Evolutionary conservation across 2,888 invertebrate genomes (phyloP), one percentile per base, ranked within the genome.

Genomic region (Choreutis nemorana): DNA sequence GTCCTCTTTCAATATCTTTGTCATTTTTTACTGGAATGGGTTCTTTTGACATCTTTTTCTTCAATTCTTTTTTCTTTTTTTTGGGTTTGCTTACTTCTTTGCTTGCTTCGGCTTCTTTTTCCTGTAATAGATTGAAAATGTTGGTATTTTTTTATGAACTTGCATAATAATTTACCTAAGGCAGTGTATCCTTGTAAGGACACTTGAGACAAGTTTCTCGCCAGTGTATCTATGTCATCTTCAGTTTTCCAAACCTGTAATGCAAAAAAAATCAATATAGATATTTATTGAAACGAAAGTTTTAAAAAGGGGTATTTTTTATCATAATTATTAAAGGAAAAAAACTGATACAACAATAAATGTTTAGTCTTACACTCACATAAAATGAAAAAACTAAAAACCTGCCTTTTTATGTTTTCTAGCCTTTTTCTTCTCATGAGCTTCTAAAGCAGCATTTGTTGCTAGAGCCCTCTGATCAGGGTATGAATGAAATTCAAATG

Each of bases 401-500:
- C 36, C 38, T 39, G 47, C 50, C 47, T 46, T 59, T 57, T 68
- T 75, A 35, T 71, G 61, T 52, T 75, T 71, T 41, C 53, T 64
- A 32, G 66, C 65, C 44, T 66, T 70, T 34, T 53, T 62, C 38
- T 57, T 67, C 34, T 63, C 55, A 37, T 68, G 61, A 9, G 57
- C 62, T 20, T 50, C 39, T 16, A 63, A 41, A 2, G 55, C 46
- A 30, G 52, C 42, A 35, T 57, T 62, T n/a, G 47, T 39, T 14
- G 32, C 35, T 23, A 36, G 34, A 31, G 55, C 52, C 37, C 60
- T 70, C 32, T 77, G 67, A 46, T 84, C 81, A 2, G 87, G 84
- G 68, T 89, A 90, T 2, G 91, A 92, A 64, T 94, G 90, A 60
- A 90, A 91, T 33, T 86, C 84, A 63, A 91, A 94, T 18, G 83